These are phyloP conservation scores for Gymnothorax javanicus DNA, from an alignment of 2,797 vertebrate genomes.

Conservation along the genomic window DNA sequence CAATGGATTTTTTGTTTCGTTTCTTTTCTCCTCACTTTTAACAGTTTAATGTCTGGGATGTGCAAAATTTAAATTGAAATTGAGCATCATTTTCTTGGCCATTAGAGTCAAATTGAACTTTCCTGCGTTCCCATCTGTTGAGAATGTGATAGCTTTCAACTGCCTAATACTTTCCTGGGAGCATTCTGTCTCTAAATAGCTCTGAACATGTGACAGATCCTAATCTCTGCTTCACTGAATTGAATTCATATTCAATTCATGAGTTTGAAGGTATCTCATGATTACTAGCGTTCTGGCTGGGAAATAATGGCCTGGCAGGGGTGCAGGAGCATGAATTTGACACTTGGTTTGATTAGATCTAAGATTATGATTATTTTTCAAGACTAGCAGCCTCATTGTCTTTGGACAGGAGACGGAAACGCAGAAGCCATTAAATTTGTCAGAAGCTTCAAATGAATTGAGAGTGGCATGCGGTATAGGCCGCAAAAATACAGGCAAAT, in stretches of 20 bases:
- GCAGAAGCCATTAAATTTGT: slow-evolving; percentile 16
- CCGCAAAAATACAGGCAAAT: neutral
- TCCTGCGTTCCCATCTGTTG: no score
- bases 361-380: slow-evolving; percentile 5
- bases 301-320: slow-evolving; percentile 54
- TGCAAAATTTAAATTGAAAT: no score
- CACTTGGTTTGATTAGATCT: slow-evolving; percentile 43
- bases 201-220: neutral
- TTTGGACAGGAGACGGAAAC: slow-evolving; percentile 22
- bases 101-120: no score
- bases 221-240: neutral
- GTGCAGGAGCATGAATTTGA: slow-evolving; percentile 54
- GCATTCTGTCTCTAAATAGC: no score
- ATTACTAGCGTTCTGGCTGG: slow-evolving; percentile 52
- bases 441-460: slow-evolving; percentile 26
- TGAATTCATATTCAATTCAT: neutral
- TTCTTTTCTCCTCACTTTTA: no score
- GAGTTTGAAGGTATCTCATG: slow-evolving; percentile 37
- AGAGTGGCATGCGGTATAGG: neutral
- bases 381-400: neutral
- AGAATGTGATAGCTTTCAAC: no score
- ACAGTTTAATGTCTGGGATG: no score
- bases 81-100: no score
- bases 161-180: no score
- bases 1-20: no score